phyloP scores from a whole-genome alignment of 1,140 invertebrate genomes.

The Nymphalis io region DNA sequence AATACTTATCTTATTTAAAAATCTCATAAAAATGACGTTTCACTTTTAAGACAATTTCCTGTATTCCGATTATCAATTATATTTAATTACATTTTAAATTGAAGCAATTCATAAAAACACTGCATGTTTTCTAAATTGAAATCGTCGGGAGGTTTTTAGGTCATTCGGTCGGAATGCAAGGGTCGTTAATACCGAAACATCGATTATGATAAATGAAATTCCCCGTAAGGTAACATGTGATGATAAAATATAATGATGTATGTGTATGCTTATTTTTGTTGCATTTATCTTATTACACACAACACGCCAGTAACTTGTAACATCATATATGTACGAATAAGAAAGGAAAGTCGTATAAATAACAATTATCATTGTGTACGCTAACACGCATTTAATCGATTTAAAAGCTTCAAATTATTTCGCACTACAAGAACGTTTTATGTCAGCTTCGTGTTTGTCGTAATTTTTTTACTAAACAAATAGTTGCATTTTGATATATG shows the following conservation, averaged over 20 bases:
- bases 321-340: conserved; percentile 5
- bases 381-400: background rate
- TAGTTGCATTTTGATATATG: too few relatives aligned
- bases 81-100: conserved; percentile 26
- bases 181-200: conserved; percentile 33
- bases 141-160: conserved; percentile 31
- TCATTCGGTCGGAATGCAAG: conserved; percentile 36
- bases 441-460: too few relatives aligned
- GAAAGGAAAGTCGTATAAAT: conserved; percentile 12
- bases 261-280: conserved; percentile 13
- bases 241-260: conserved; percentile 23
- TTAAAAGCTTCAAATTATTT: background rate
- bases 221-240: conserved; percentile 18
- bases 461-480: too few relatives aligned
- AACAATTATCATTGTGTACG: conserved; percentile 3
- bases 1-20: background rate
- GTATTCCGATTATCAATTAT: conserved; percentile 23
- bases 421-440: too few relatives aligned
- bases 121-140: conserved; percentile 35
- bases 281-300: conserved; percentile 1
- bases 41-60: conserved; percentile 18
- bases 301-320: conserved; percentile 2
- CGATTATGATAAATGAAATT: conserved; percentile 40
- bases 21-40: background rate
- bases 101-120: conserved; percentile 19